A percentile compares a stretch with the other conserved stretches of the same genome.
phyloP scores from a whole-genome alignment of 2,797 vertebrate species.

The Sebastes iracundus region DNA sequence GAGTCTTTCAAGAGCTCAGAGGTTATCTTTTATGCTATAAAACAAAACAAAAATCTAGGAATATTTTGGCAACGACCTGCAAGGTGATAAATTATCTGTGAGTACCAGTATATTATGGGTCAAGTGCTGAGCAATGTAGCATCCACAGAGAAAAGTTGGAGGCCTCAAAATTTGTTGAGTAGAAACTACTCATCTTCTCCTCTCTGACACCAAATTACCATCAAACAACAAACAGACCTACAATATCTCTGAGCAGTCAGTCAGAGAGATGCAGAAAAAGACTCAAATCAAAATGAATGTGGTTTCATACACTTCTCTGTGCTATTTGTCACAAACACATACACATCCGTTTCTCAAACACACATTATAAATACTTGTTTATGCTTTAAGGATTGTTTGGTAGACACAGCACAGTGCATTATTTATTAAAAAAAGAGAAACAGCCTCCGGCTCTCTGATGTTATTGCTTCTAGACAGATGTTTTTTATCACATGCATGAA shows the following conservation, averaged over 20 bases:
- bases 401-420: conserved; percentile 10
- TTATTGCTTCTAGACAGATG: background rate
- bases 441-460: background rate
- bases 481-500: background rate
- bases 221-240: background rate
- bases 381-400: conserved; percentile 15
- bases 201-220: conserved; percentile 22
- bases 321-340: background rate
- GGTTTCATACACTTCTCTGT: background rate
- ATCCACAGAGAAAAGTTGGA: conserved; percentile 29
- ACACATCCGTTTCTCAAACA: background rate
- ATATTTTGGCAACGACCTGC: conserved; percentile 25
- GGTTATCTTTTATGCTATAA: conserved; percentile 15
- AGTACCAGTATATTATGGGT: conserved; percentile 40
- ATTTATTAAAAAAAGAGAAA: conserved; percentile 9
- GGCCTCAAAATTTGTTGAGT: background rate
- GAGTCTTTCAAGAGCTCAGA: background rate
- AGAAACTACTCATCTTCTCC: conserved; percentile 11
- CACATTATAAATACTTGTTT: conserved; percentile 20
- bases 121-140: conserved; percentile 31
- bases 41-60: conserved; percentile 1
- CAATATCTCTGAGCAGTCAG: background rate
- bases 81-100: conserved; percentile 42
- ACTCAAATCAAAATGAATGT: background rate
- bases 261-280: conserved; percentile 1